Evolutionary conservation across 2,797 vertebrate species (phyloP).

Genomic region (Eulemur rubriventer): DNA sequence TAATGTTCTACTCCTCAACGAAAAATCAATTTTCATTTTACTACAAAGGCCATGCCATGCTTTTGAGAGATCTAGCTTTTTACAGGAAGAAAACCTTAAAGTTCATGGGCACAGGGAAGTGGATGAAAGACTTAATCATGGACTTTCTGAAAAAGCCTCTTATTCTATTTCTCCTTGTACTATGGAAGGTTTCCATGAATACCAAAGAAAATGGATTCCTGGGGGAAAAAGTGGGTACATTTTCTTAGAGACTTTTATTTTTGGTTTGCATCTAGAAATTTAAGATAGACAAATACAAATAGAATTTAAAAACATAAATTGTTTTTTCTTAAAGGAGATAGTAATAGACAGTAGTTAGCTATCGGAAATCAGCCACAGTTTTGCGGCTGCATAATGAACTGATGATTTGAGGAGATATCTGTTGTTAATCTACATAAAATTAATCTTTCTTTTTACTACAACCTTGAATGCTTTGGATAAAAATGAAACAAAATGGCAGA

Average conservation of each 20-base stretch:
- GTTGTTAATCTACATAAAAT: background rate
- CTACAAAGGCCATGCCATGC: background rate
- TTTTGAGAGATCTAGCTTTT: conserved; percentile 4
- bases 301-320: background rate
- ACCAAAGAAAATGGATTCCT: background rate
- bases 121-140: background rate
- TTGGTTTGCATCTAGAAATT: conserved; percentile 29
- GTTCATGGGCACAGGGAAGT: background rate
- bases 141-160: background rate
- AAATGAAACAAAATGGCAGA: conserved; percentile 11
- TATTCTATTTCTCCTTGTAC: conserved; percentile 12
- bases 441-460: background rate
- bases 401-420: background rate
- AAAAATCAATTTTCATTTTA: conserved; percentile 28
- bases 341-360: background rate
- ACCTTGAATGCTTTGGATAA: background rate
- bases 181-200: background rate
- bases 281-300: conserved; percentile 12
- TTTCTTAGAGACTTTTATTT: conserved; percentile 34
- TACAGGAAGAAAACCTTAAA: conserved; percentile 16
- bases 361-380: background rate
- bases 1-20: background rate
- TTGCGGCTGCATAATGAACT: background rate
- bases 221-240: background rate
- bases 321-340: background rate